These are phyloP conservation scores for Meiosimyza platycephala DNA, from an alignment of 2,888 invertebrate species.

Conservation along the genomic window DNA sequence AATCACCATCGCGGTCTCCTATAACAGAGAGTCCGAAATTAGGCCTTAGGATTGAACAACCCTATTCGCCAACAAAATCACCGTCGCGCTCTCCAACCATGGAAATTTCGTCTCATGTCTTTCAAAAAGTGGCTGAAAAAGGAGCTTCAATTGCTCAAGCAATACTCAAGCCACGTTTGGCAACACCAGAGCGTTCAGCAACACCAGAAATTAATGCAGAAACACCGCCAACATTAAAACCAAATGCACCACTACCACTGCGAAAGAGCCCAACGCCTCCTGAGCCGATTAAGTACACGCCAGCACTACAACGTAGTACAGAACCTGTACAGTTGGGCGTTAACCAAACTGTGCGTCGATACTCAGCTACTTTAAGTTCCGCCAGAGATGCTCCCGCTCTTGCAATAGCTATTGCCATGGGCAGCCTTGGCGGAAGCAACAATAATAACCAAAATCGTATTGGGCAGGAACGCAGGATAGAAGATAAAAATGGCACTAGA, in stretches of 20 bases:
- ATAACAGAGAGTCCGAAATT: constrained; percentile 17
- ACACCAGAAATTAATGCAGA: constrained; percentile 41
- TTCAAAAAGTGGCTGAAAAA: constrained; percentile 44
- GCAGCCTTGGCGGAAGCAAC: constrained; percentile 42
- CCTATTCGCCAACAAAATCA: constrained; percentile 44
- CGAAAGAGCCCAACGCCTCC: constrained; percentile 54
- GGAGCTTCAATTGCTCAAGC: constrained; percentile 41
- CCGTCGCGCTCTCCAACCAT: constrained; percentile 41
- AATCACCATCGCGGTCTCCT: constrained; percentile 46
- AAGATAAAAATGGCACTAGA: not conserved
- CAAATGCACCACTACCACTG: constrained; percentile 26
- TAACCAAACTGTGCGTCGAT: constrained; percentile 58
- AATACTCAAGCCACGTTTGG: constrained; percentile 46
- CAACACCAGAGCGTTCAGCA: constrained; percentile 41
- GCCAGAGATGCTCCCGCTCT: constrained; percentile 57
- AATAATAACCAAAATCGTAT: not conserved
- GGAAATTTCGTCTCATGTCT: constrained; percentile 32
- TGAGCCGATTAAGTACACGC: constrained; percentile 53
- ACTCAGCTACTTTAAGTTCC: constrained; percentile 53
- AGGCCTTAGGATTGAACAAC: constrained; percentile 40
- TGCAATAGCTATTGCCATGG: constrained; percentile 58
- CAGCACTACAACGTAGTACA: constrained; percentile 61
- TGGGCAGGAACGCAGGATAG: not conserved
- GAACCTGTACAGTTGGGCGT: constrained; percentile 59
- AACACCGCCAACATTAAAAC: not conserved